These are phyloP conservation scores for Stomatorhinus walkeri DNA, from an alignment of 2,797 vertebrate species.

Conservation along the genomic window DNA sequence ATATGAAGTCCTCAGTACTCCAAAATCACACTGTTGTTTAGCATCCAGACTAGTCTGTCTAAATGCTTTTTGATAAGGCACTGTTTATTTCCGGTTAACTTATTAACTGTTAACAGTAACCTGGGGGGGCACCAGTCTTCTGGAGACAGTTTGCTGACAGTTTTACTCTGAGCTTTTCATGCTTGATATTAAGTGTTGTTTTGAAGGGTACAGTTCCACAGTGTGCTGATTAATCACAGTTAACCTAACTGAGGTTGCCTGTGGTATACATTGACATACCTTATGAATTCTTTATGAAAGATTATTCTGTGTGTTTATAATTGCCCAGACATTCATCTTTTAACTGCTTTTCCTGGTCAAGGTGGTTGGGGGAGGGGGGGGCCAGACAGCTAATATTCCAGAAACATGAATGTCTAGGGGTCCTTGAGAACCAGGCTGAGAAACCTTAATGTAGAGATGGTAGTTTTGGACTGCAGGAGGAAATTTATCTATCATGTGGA, in stretches of 20 bases:
- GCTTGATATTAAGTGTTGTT: not conserved
- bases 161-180: not conserved
- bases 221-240: not conserved
- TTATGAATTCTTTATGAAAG: slow-evolving; percentile 3
- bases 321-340: not conserved
- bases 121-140: not conserved
- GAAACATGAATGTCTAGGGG: not conserved
- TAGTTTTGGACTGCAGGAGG: not conserved
- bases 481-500: not conserved
- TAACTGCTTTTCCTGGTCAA: not conserved
- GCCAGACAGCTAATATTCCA: not conserved
- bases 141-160: not conserved
- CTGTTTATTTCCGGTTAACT: not conserved
- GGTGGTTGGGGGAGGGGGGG: not conserved
- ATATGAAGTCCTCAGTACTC: not conserved
- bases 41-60: not conserved
- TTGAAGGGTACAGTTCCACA: not conserved
- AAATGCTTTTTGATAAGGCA: not conserved
- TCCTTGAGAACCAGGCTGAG: not conserved
- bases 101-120: not conserved
- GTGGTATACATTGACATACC: not conserved
- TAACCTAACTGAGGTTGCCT: not conserved
- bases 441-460: not conserved
- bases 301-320: not conserved
- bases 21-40: not conserved